Evolutionary conservation across 2,888 invertebrate genomes (phyloP), one percentile per base, ranked within the genome.

Genomic region (Aporophyla lueneburgensis): DNA sequence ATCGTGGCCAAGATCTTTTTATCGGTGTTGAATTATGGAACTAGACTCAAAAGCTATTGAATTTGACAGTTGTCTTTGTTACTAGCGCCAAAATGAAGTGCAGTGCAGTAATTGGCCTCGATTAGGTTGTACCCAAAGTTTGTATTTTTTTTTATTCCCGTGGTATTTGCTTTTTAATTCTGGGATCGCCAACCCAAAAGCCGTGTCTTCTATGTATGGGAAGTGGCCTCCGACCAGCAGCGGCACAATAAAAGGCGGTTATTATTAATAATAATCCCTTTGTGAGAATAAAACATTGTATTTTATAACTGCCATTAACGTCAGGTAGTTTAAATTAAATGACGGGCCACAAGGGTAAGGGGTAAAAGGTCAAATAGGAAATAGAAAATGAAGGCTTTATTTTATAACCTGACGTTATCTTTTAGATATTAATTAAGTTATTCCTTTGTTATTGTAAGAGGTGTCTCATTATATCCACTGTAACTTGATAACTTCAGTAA

Each of bases 341-440:
- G 51, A 46, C 49, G 56, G 54, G 58, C 46, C 51, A 51, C 33
- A 61, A 56, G 74, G 46, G 16, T 67, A 54, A 54, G 69, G 69
- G 51, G 43, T 49, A 62, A 61, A 43, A 84, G 85, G 65, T 71
- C 59, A 69, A 68, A 27, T 84, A 54, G 71, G 67, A 81, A 81
- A 83, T 68, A 72, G 19, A 72, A 72, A 59, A 72, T 14, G 54
- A 82, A 59, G 78, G 49, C 14, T 83, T 62, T 70, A 70, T 58
- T 82, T 76, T 82, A 77, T 69, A 63, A 43, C 27, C 62, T 54
- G 12, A 46, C 63, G 76, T 77, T 82, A 69, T n/a, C 56, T 53
- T 56, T 24, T 56, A 9, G 43, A 67, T 56, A 61, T 63, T 81
- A 63, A 61, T 63, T 81, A 63, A 58, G 66, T 68, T 76, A 49